These are phyloP conservation scores for Bucorvus abyssinicus DNA, from an alignment of 2,797 vertebrate genomes.

Conservation along the genomic window DNA sequence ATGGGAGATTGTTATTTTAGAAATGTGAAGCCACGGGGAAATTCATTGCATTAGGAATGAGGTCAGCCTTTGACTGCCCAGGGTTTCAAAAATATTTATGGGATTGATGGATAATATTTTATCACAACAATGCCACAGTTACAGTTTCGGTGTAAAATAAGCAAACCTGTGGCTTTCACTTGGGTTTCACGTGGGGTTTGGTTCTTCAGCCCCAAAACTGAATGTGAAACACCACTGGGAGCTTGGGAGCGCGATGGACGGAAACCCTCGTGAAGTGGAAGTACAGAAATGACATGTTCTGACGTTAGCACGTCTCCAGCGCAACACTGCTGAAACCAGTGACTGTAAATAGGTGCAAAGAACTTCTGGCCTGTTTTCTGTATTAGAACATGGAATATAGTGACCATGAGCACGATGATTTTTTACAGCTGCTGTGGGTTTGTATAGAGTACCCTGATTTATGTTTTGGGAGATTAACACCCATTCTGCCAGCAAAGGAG, in stretches of 20 bases:
- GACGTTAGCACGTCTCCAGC: accelerated
- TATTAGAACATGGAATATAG: accelerated
- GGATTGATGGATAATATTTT: too few species aligned
- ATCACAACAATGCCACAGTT: background rate
- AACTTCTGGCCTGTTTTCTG: accelerated
- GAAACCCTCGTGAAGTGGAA: background rate
- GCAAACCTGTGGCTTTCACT: accelerated
- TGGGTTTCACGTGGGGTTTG: background rate
- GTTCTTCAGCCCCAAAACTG: background rate
- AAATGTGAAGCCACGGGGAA: background rate
- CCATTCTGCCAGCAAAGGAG: background rate
- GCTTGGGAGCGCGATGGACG: accelerated
- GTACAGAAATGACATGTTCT: accelerated
- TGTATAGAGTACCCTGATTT: accelerated
- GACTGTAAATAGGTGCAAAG: accelerated
- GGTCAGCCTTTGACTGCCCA: background rate
- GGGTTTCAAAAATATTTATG: background rate
- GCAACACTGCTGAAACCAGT: accelerated
- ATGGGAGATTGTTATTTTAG: background rate
- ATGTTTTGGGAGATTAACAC: accelerated
- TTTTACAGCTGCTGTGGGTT: background rate
- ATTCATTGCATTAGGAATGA: background rate
- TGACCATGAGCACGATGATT: accelerated
- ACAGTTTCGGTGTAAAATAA: background rate
- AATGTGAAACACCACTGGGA: background rate